Percentiles rank a stretch among this genome's conserved stretches.
These are phyloP conservation scores for Genyomyrus donnyi DNA, from an alignment of 2,113 vertebrate genomes.

Conservation along the genomic window DNA sequence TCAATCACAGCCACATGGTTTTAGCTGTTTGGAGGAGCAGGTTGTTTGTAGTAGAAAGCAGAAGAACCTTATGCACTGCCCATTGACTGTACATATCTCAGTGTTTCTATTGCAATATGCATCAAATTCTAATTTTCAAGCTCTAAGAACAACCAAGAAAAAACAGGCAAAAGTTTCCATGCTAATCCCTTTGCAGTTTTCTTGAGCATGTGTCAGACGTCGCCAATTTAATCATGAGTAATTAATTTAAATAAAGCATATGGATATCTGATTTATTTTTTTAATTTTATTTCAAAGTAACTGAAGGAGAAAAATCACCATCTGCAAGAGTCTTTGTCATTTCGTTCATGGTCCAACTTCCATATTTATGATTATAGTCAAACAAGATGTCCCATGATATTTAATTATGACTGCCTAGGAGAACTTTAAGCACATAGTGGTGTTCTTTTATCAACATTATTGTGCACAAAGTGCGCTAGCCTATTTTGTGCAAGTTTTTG, in stretches of 20 bases:
- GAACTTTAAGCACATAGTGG: background rate
- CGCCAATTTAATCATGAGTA: background rate
- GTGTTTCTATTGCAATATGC: background rate
- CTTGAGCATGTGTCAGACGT: background rate
- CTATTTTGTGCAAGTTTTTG: background rate
- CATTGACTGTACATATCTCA: background rate
- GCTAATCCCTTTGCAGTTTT: background rate
- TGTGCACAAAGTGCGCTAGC: background rate
- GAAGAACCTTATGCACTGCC: background rate
- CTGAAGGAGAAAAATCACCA: slow-evolving; percentile 1
- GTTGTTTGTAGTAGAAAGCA: background rate
- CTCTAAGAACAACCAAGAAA: background rate
- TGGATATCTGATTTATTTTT: background rate
- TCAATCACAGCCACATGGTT: background rate
- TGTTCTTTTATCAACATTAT: too few species aligned
- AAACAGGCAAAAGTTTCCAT: background rate
- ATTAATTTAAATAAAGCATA: slow-evolving; percentile 11
- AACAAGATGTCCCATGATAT: background rate
- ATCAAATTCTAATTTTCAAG: background rate
- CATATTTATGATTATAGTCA: background rate
- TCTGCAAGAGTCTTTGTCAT: background rate
- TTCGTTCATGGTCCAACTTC: background rate
- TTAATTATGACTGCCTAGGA: background rate
- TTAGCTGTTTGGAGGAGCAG: background rate
- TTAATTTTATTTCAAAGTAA: background rate